Percentiles rank a stretch among this genome's conserved stretches.
phyloP scores from a whole-genome alignment of 2,113 vertebrate genomes.

The Mus spicilegus region DNA sequence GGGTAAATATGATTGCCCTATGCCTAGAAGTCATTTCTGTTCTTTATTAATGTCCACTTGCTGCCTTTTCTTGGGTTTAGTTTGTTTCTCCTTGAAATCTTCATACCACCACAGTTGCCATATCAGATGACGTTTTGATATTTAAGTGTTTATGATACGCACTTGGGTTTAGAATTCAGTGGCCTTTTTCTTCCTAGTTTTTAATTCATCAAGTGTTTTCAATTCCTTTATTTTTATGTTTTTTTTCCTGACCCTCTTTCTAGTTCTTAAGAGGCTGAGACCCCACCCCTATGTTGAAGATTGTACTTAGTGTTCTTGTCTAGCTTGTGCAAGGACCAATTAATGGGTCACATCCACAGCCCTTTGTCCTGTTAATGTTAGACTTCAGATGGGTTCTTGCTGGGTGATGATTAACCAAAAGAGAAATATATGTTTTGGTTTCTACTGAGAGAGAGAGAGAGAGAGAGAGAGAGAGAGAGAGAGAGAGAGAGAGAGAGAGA shows the following conservation, averaged over 20 bases:
- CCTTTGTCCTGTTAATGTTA: not conserved
- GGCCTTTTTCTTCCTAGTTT: not conserved
- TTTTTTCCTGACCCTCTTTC: not conserved
- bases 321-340: not conserved
- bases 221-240: not conserved
- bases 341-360: not conserved
- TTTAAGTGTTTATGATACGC: not conserved
- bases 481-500: not conserved
- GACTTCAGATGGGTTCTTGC: not conserved
- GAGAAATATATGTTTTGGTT: not conserved
- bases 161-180: constrained; percentile 5
- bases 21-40: not conserved
- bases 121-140: not conserved
- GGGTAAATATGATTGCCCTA: not conserved
- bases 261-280: not conserved
- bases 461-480: too few species aligned
- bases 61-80: not conserved
- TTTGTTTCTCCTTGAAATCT: not conserved
- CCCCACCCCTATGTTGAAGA: not conserved
- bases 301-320: not conserved
- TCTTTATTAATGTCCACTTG: not conserved
- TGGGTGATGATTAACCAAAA: not conserved
- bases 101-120: not conserved
- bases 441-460: not conserved
- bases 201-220: not conserved